phyloP scores from a whole-genome alignment of 2,113 vertebrate species.

The Zosterops borbonicus region DNA sequence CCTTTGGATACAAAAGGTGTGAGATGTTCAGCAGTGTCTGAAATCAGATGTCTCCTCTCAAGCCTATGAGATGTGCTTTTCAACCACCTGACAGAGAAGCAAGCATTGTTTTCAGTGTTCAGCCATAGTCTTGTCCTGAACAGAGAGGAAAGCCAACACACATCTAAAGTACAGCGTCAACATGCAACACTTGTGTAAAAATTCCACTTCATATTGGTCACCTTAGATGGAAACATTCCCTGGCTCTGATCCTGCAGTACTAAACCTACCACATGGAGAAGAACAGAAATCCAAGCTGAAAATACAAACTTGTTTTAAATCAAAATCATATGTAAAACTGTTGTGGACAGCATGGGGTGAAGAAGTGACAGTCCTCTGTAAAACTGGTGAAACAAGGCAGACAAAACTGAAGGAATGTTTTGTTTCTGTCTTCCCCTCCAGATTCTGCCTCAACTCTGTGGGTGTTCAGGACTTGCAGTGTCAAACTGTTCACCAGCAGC shows the following conservation, averaged over 20 bases:
- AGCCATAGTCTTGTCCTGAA: background rate
- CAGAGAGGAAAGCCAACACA: background rate
- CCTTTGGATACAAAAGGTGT: background rate
- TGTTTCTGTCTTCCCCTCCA: background rate
- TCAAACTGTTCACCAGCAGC: background rate
- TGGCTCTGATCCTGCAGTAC: constrained; percentile 1
- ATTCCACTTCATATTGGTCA: constrained; percentile 2
- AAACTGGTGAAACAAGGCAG: background rate
- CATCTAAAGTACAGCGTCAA: background rate
- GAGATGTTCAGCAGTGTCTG: background rate
- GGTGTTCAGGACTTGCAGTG: background rate
- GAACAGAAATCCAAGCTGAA: constrained; percentile 28
- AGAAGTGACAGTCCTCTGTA: background rate
- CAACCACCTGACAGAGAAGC: background rate
- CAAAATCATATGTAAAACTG: constrained; percentile 31
- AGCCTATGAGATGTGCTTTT: background rate
- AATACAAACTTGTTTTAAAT: constrained; percentile 22
- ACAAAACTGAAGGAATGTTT: background rate
- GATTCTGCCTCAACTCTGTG: background rate
- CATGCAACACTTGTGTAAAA: background rate
- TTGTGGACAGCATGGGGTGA: background rate
- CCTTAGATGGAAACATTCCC: constrained; percentile 33
- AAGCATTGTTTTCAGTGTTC: background rate
- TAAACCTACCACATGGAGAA: constrained; percentile 49
- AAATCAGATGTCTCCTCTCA: background rate